These are phyloP conservation scores for Bombus sibiricus DNA, from an alignment of 1,140 invertebrate genomes.

Conservation along the genomic window DNA sequence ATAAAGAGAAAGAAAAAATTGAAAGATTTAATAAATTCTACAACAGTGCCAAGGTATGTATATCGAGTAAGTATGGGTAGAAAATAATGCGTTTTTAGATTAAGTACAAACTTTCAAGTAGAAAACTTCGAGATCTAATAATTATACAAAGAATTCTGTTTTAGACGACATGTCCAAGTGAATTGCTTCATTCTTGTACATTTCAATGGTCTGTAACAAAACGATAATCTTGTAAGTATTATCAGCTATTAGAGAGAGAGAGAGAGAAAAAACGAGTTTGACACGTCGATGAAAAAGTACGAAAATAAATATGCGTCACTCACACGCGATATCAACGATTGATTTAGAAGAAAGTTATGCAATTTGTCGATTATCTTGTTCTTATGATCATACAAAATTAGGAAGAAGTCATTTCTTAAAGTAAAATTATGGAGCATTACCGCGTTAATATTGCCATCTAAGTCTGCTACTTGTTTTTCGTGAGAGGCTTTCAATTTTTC, in stretches of 20 bases:
- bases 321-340: not conserved
- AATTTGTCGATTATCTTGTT: not conserved
- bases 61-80: not conserved
- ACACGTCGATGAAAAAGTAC: not conserved
- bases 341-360: not conserved
- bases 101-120: not conserved
- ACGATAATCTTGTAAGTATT: constrained; percentile 2
- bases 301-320: not conserved
- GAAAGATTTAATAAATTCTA: not conserved
- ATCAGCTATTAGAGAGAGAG: not conserved
- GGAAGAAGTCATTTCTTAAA: constrained; percentile 11
- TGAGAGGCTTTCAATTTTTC: constrained; percentile 96
- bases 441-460: constrained; percentile 93
- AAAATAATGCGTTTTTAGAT: constrained; percentile 1
- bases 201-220: constrained; percentile 91
- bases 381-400: not conserved
- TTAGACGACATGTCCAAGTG: constrained; percentile 94
- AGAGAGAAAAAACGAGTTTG: not conserved
- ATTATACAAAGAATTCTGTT: constrained; percentile 90
- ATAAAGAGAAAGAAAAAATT: not conserved
- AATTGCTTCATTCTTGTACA: constrained; percentile 95
- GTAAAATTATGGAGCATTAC: constrained; percentile 83
- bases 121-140: not conserved
- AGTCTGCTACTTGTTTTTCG: constrained; percentile 94
- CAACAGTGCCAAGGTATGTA: not conserved